These are phyloP conservation scores for Calosoma granatense DNA, from an alignment of 1,140 invertebrate genomes.

Conservation along the genomic window DNA sequence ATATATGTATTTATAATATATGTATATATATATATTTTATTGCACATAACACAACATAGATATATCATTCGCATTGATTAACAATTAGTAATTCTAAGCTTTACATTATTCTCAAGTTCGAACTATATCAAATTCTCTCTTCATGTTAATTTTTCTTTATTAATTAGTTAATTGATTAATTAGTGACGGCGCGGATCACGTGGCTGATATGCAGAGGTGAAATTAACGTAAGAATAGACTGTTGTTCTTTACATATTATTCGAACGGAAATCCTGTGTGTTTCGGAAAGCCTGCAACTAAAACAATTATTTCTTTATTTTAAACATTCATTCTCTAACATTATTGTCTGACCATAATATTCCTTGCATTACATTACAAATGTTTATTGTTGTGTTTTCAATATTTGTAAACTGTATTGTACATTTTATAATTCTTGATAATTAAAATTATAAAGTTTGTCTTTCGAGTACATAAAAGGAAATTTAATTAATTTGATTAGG, in stretches of 20 bases:
- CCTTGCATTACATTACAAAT: no score
- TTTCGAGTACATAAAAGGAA: no score
- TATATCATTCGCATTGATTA: neutral
- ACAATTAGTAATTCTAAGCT: neutral
- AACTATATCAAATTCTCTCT: neutral
- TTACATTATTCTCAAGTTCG: neutral
- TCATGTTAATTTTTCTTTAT: neutral
- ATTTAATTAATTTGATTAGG: no score
- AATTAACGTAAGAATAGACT: neutral
- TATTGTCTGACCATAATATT: no score
- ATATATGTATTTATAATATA: no score
- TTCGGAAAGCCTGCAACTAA: neutral
- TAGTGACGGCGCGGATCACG: neutral
- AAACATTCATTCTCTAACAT: no score
- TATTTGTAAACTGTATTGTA: no score
- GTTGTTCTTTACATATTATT: neutral
- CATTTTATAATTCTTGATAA: no score
- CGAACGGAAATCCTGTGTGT: neutral
- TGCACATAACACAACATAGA: constrained; percentile 5
- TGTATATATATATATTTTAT: neutral
- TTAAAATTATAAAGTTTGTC: no score
- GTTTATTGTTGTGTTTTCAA: no score
- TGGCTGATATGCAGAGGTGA: neutral
- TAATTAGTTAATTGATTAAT: neutral
- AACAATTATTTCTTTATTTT: no score